Conservation (phyloP, 2,113 vertebrate species). For the Rhinopomastus cyanomelas region DNA sequence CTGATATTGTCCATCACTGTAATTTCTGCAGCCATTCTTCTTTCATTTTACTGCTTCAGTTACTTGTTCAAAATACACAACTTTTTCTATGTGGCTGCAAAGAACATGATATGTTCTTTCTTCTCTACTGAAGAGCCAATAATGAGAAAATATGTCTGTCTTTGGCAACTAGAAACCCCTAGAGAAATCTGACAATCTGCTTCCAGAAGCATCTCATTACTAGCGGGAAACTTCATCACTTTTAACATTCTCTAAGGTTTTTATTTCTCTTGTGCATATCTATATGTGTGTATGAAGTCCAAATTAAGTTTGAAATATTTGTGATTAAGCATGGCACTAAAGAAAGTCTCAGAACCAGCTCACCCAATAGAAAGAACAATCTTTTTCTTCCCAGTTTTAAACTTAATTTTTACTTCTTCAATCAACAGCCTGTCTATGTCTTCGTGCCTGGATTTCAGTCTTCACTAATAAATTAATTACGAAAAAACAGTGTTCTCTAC, state of each 20-base stretch:
- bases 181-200: constrained; percentile 69
- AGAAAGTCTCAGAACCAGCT: background rate
- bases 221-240: constrained; percentile 54
- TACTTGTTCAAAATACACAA: constrained; percentile 53
- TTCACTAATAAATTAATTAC: background rate
- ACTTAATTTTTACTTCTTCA: background rate
- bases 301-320: constrained; percentile 26
- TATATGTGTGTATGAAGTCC: background rate
- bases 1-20: constrained; percentile 33
- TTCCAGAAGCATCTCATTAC: constrained; percentile 68
- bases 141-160: constrained; percentile 76
- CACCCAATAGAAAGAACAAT: background rate
- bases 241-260: constrained; percentile 57
- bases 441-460: background rate
- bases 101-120: constrained; percentile 32
- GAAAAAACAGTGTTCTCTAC: background rate
- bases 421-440: background rate
- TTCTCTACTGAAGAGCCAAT: constrained; percentile 67
- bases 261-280: background rate
- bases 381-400: background rate
- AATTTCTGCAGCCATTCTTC: background rate
- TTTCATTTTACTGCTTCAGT: constrained; percentile 56
- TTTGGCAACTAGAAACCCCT: constrained; percentile 66
- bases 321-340: background rate
- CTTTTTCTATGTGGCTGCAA: constrained; percentile 53